These are phyloP conservation scores for Chymomyza fuscimana DNA, from an alignment of 2,888 invertebrate species.

Conservation along the genomic window DNA sequence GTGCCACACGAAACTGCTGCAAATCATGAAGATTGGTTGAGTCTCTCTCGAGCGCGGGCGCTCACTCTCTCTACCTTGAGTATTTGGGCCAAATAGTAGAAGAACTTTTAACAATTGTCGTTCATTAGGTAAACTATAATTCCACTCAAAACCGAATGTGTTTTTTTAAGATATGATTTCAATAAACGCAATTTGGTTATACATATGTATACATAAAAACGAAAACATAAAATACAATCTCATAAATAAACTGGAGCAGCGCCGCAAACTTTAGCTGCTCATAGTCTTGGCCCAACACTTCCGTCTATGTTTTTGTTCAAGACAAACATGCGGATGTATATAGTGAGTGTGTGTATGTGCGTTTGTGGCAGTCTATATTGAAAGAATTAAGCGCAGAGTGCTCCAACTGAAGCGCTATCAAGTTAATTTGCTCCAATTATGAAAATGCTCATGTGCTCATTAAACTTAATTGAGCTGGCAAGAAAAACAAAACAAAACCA, in stretches of 20 bases:
- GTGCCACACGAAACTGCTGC: constrained; percentile 50
- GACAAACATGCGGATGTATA: constrained; percentile 16
- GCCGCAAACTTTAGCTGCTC: constrained; percentile 32
- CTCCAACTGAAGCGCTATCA: constrained; percentile 60
- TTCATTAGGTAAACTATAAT: not conserved
- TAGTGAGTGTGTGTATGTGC: constrained; percentile 17
- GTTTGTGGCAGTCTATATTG: not conserved
- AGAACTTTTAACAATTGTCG: constrained; percentile 8
- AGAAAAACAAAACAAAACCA: constrained; percentile 25
- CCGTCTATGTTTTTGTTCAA: constrained; percentile 18
- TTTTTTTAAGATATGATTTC: not conserved
- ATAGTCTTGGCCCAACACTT: constrained; percentile 28
- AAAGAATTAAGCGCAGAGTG: constrained; percentile 13
- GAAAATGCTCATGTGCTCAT: constrained; percentile 75
- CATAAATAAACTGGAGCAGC: not conserved
- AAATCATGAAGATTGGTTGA: constrained; percentile 19
- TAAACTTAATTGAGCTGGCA: constrained; percentile 69
- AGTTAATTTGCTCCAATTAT: constrained; percentile 76
- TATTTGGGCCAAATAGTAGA: constrained; percentile 1
- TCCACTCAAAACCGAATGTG: not conserved
- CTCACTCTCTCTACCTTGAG: not conserved
- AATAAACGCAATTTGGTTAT: constrained; percentile 7
- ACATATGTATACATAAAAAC: not conserved
- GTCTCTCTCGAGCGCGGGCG: not conserved
- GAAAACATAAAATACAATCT: not conserved